Evolutionary conservation across 2,888 invertebrate genomes (phyloP), one percentile per base, ranked within the genome.

Genomic region (Drosophila ustulata): DNA sequence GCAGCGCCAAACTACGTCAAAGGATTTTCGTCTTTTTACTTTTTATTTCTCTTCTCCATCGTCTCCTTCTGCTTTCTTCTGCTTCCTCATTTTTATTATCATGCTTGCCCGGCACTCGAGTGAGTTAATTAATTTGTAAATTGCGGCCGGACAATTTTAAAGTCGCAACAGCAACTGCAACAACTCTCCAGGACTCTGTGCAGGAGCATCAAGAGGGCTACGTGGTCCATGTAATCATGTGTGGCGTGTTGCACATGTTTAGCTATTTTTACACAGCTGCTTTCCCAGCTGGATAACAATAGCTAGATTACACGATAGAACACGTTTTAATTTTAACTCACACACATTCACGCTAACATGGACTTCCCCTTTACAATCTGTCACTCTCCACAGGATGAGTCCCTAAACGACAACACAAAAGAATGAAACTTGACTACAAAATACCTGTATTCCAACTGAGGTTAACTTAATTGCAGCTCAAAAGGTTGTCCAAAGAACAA

Each of bases 321-420:
- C 91, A 91, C 91, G 91, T 90, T 91, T 89, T 89, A 90, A 91
- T 90, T 89, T 90, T 78, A 76, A 61, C 71, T 68, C 76, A 70
- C 71, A 67, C 59, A 65, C 55, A 66, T 59, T 57, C 51, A 46
- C 56, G 53, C 57, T 57, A 18, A 57, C 51, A 63, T 61, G 56
- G 34, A 57, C 50, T 41, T 30, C 45, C 56, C 18, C 26, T 34
- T 23, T 18, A 32, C 52, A 28, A 75, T 66, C 58, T 59, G 49
- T 75, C 66, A 66, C 63, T 41, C 41, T 23, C 51, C n/a, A n/a
- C 53, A 39, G 50, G 41, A 50, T n/a, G 8, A 37, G 23, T 30
- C 30, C 23, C 39, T 26, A 53, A 11, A n/a, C n/a, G 49, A 49
- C 49, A 46, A 13, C 11, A 30, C 56, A 49, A 23, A 37, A 43